Conservation (phyloP, 2,888 invertebrate species). For the Plusia festucae region DNA sequence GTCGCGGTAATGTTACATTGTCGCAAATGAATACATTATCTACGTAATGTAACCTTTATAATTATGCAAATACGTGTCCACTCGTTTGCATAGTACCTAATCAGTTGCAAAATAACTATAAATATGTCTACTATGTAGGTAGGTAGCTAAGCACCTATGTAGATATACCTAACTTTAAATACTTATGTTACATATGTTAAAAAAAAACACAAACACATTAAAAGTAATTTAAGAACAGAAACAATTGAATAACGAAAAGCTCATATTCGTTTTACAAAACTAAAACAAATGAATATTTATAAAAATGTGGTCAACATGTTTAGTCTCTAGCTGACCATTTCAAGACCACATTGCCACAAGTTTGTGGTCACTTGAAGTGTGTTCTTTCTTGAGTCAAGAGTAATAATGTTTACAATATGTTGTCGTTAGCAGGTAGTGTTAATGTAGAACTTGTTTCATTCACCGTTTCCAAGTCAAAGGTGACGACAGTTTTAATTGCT, state of each 20-base stretch:
- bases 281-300: not conserved
- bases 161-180: too few species aligned
- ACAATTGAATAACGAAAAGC: not conserved
- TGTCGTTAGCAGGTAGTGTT: constrained; percentile 17
- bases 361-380: constrained; percentile 7
- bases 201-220: too few species aligned
- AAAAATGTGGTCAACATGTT: constrained; percentile 1
- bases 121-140: constrained; percentile 23
- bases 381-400: constrained; percentile 11
- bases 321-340: constrained; percentile 1
- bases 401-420: constrained; percentile 27
- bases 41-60: constrained; percentile 56
- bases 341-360: not conserved
- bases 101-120: constrained; percentile 51
- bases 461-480: constrained; percentile 29
- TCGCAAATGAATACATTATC: constrained; percentile 58
- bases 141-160: not conserved
- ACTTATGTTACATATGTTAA: too few species aligned
- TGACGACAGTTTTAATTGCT: constrained; percentile 38
- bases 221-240: not conserved
- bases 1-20: constrained; percentile 36
- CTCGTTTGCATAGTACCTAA: constrained; percentile 44
- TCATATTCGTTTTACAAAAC: not conserved
- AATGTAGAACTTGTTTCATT: constrained; percentile 38
- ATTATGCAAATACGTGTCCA: constrained; percentile 59